Evolutionary conservation across 2,888 invertebrate species (phyloP), one percentile per base, ranked within the genome.

Genomic region (Hyposoter dolosus): DNA sequence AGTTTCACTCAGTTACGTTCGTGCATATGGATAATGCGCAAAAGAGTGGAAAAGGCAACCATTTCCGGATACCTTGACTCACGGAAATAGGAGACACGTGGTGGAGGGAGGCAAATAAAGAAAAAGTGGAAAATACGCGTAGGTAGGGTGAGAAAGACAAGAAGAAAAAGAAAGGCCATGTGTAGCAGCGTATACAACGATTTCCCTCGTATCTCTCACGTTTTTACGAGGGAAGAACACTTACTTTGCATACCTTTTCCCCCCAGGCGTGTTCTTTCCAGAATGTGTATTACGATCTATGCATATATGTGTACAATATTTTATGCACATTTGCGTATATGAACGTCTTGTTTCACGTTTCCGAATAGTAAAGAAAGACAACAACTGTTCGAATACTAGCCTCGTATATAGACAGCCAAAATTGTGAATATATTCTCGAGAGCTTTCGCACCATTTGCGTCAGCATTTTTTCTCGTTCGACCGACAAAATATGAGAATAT

Each of bases 151-250:
- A 35, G 71, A 76, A n/a, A 69, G 12, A 63, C 40, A 77, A 17
- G 17, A 63, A 63, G 53, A 32, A 69, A 12, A 12, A 56, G 56
- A 65, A 68, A 68, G 23, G 45, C 47, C 15, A 35, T 68, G 35
- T 71, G 76, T 78, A 45, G 50, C 28, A 7, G 72, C 47, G 35
- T 84, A 75, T 82, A 85, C 71, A 85, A 85, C 71, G 82, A 85
- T 85, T 82, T 82, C 79, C 56, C 75, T 82, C 85, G 69, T 82
- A 82, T 85, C 71, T 82, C 76, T 71, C 63, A 32, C 71, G 56
- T 82, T 85, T 82, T 82, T 82, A 85, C 71, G 79, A 82, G 75
- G 35, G 53, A 80, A 75, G 82, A 79, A 63, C 79, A 82, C 78
- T 82, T 76, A 85, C 79, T 82, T 85, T 85, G 79, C 85, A 80